Base-by-base conservation (phyloP, 2,113 vertebrate species). In the Hyperoodon ampullatus region DNA sequence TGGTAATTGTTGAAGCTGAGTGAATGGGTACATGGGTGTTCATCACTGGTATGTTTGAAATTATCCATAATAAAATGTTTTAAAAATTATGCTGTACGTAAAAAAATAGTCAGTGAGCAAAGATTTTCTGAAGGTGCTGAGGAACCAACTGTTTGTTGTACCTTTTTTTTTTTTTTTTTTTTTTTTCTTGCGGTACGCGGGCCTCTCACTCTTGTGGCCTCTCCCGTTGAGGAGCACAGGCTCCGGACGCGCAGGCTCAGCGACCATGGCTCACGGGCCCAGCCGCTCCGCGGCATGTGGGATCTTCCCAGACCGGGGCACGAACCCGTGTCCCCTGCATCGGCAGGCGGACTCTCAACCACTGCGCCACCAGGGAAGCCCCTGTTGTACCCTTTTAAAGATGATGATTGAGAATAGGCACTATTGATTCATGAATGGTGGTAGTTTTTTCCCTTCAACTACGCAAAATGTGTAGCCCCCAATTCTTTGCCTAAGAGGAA, bases 391-490 rank as follows among this genome's bases (percentile, higher is more conserved):
- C 28, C 85, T 89, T 96, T 84, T 35, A 75, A 66, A 92, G 24
- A 72, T 70, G 13, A n/a, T 60, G 24, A n/a, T 35, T 74, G 70
- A 63, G 12, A 88, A 53, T 1, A 74, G 28, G 53, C 26, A 63
- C 65, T 70, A 19, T 30, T 47, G 60, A 91, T 91, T 85, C 82
- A 93, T 82, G 93, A 96, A 93, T 28, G 26, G n/a, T 95, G 23
- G n/a, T 65, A 80, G 68, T 61, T 68, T 58, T 88, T 96, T 55
- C 42, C 55, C 44, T 89, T 72, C 68, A 92, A 50, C n/a, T 33
- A 42, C 26, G 58, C 44, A 77, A 88, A 82, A 84, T 83, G 42
- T 47, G 30, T 68, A 81, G 66, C 89, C 75, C 58, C 60, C 8
- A 84, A 18, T 72, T 94, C 66, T 95, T 93, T 92, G 75, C 70